A percentile compares a stretch with the other conserved stretches of the same genome.
These are phyloP conservation scores for Petrophora chlorosata DNA, from an alignment of 2,888 invertebrate genomes.

Conservation along the genomic window DNA sequence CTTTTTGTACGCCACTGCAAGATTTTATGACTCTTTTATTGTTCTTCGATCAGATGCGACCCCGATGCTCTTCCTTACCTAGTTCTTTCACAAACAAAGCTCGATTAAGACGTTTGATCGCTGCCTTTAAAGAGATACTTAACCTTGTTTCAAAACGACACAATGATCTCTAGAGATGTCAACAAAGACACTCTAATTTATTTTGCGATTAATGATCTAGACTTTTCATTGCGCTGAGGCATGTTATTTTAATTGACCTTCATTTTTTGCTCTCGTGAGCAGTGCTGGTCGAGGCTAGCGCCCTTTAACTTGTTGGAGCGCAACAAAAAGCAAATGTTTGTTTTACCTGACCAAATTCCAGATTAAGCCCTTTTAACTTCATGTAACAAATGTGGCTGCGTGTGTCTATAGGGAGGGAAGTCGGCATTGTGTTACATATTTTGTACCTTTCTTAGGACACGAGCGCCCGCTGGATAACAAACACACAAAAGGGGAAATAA, in stretches of 20 bases:
- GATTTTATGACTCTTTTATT: constrained; percentile 76
- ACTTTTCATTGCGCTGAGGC: neutral
- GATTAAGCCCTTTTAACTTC: constrained; percentile 70
- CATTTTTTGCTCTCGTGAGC: constrained; percentile 11
- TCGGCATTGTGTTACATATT: constrained; percentile 65
- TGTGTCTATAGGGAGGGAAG: constrained; percentile 66
- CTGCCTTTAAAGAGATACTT: constrained; percentile 34
- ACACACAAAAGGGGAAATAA: constrained; percentile 78
- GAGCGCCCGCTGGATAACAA: constrained; percentile 67
- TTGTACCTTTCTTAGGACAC: constrained; percentile 62
- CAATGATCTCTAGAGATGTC: constrained; percentile 16
- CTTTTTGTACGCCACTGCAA: constrained; percentile 70
- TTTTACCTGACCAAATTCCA: constrained; percentile 72
- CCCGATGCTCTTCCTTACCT: constrained; percentile 56
- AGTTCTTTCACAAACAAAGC: constrained; percentile 63
- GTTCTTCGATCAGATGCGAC: constrained; percentile 65
- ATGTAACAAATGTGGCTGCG: constrained; percentile 67
- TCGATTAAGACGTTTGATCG: constrained; percentile 55
- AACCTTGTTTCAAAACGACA: constrained; percentile 32
- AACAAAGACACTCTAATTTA: constrained; percentile 21
- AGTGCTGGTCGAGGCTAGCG: constrained; percentile 34
- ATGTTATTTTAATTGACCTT: constrained; percentile 20
- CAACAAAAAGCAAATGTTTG: constrained; percentile 65
- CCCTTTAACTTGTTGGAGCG: constrained; percentile 47
- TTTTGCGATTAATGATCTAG: constrained; percentile 16